These are phyloP conservation scores for Callocephalon fimbriatum DNA, from an alignment of 2,113 vertebrate genomes.

Conservation along the genomic window DNA sequence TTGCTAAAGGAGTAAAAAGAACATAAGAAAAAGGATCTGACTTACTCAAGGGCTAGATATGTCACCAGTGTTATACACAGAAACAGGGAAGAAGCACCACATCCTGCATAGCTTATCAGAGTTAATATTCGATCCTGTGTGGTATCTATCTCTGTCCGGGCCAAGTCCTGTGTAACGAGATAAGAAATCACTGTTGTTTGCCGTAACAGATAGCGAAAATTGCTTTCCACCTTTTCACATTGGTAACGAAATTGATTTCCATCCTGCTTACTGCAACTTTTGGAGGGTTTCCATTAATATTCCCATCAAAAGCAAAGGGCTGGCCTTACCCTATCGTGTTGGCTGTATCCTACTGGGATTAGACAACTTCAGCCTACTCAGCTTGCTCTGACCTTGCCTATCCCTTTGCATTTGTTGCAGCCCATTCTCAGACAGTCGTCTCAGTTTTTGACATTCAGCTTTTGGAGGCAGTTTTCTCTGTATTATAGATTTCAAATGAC, in stretches of 20 bases:
- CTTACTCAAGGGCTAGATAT: slow-evolving; percentile 87
- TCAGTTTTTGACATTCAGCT: not conserved
- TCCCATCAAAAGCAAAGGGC: not conserved
- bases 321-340: not conserved
- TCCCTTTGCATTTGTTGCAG: not conserved
- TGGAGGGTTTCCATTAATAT: not conserved
- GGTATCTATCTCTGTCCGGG: slow-evolving; percentile 51
- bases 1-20: not conserved
- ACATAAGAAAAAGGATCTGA: not conserved
- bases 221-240: not conserved
- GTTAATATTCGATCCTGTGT: slow-evolving; percentile 77
- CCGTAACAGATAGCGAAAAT: not conserved
- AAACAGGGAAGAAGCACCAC: slow-evolving; percentile 87
- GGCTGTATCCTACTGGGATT: not conserved
- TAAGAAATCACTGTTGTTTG: not conserved
- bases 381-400: not conserved
- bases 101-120: slow-evolving; percentile 83
- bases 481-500: not conserved
- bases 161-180: slow-evolving; percentile 79
- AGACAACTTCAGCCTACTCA: not conserved
- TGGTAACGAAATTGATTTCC: not conserved
- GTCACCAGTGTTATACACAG: slow-evolving; percentile 84
- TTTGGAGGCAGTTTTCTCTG: not conserved
- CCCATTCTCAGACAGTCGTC: not conserved
- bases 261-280: not conserved